Percentiles rank a stretch among this genome's conserved stretches.
These are phyloP conservation scores for Meiosimyza decipiens DNA, from an alignment of 2,888 invertebrate species.

Conservation along the genomic window DNA sequence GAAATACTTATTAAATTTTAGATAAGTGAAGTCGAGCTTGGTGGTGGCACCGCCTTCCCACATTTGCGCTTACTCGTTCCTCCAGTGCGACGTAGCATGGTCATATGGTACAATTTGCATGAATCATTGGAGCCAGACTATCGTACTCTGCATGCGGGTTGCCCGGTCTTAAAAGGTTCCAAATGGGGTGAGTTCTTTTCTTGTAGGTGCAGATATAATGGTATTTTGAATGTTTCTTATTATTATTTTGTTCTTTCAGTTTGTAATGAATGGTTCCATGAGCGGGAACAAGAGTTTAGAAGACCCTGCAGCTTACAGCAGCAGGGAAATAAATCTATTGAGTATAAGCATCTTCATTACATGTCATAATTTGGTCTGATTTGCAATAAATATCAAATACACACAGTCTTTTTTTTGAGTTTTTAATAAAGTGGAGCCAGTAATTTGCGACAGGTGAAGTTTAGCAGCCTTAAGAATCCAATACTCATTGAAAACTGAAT, in stretches of 20 bases:
- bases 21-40: conserved; percentile 69
- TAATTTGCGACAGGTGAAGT: no score
- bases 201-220: background rate
- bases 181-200: conserved; percentile 82
- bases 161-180: conserved; percentile 91
- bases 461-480: no score
- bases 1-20: conserved; percentile 21
- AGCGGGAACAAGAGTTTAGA: conserved; percentile 83
- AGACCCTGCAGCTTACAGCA: conserved; percentile 69
- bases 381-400: no score
- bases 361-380: no score
- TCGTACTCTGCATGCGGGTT: conserved; percentile 90
- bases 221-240: background rate
- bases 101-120: conserved; percentile 92
- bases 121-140: conserved; percentile 89
- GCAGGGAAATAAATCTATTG: conserved; percentile 25
- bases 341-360: no score
- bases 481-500: no score
- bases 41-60: conserved; percentile 95
- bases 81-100: conserved; percentile 88
- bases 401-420: no score
- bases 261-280: conserved; percentile 89
- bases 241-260: conserved; percentile 66
- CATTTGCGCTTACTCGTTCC: conserved; percentile 82
- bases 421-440: no score